Base-by-base conservation (phyloP, 2,888 invertebrate species). In the Acanthococcus lagerstroemiae region DNA sequence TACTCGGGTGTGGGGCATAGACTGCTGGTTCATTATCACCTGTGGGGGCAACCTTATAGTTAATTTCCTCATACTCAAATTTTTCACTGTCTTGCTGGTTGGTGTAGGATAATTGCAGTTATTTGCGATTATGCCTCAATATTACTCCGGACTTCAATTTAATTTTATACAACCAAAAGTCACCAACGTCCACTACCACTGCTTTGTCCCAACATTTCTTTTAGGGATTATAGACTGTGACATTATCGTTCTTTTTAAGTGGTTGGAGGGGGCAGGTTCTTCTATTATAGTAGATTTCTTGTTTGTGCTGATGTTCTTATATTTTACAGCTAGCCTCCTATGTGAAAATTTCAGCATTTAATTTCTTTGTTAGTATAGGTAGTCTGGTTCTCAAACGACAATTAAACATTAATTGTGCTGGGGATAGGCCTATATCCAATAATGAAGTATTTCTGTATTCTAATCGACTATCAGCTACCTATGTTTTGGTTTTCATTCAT, bases 381-480 rank as follows among this genome's bases (percentile, higher is more conserved):
- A 55, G 4, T 12, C 15, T 55, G 24, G 24, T 22, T 22, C 25
- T 55, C 17, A 55, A 15, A 3, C 55, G 17, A 25, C 55, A 25
- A 55, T 55, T 55, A 4, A 55, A 22, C 55, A 55, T 55, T 12
- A 55, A 26, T 21, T 55, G 24, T 25, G 55, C 55, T 4, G 55
- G 55, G 17, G 55, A 55, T 55, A 55, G 25, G 22, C n/a, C 22
- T 25, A 55, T 22, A 25, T 26, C 55, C 4, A 17, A 15, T 9
- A 55, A 26, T 19, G 55, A 25, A n/a, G 25, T 55, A 24, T 55
- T 55, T 15, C 55, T 55, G 3, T 55, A 55, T 22, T 55, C 55
- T 25, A 55, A 25, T 4, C 21, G 19, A 3, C 55, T 55, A 25
- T 55, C 15, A 7, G 15, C 25, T 3, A 55, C 19, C n/a, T n/a